Evolutionary conservation across 2,113 vertebrate genomes (phyloP).

Genomic region (Lucifuga dentata): DNA sequence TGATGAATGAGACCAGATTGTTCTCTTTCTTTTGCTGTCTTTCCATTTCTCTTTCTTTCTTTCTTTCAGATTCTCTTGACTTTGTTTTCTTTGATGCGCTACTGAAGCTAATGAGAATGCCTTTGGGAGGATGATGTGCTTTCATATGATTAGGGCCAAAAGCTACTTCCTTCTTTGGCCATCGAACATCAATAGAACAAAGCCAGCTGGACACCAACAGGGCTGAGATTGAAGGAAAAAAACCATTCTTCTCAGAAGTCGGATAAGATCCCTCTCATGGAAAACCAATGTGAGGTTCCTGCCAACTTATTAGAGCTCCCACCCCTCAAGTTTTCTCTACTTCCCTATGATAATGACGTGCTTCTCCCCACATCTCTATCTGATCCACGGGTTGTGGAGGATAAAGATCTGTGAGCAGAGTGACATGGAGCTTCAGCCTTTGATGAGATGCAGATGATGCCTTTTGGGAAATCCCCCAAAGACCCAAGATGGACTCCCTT

Average conservation of each 20-base stretch:
- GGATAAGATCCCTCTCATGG: constrained; percentile 30
- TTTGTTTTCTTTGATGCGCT: constrained; percentile 70
- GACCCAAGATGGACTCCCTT: constrained; percentile 66
- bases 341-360: constrained; percentile 47
- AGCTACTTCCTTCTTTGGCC: constrained; percentile 63
- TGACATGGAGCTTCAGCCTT: constrained; percentile 62
- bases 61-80: constrained; percentile 47
- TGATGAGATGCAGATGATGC: constrained; percentile 60
- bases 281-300: constrained; percentile 37
- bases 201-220: constrained; percentile 48
- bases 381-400: constrained; percentile 33
- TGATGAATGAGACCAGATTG: constrained; percentile 63
- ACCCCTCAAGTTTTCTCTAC: constrained; percentile 30
- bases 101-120: constrained; percentile 63
- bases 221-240: constrained; percentile 20
- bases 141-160: constrained; percentile 62
- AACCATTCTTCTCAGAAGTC: constrained; percentile 27
- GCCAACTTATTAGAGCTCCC: constrained; percentile 43
- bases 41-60: not conserved
- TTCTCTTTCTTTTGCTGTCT: not conserved
- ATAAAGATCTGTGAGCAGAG: constrained; percentile 58
- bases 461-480: constrained; percentile 46
- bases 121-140: constrained; percentile 49
- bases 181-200: constrained; percentile 55
- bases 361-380: constrained; percentile 46